Base-by-base conservation (phyloP, 2,113 vertebrate genomes). In the Tragelaphus scriptus region DNA sequence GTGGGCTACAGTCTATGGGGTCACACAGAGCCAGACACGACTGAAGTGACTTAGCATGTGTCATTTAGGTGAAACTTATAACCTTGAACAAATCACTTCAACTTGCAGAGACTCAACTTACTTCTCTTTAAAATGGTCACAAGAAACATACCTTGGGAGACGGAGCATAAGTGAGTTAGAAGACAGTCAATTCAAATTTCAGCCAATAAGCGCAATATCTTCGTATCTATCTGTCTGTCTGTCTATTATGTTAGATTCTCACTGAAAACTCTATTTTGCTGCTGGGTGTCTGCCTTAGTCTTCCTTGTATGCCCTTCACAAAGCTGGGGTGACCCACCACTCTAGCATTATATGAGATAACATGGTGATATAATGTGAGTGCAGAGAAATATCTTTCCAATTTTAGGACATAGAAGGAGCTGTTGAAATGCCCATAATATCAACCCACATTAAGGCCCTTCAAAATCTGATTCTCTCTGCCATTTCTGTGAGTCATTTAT, bases 51-150 rank as follows among this genome's bases (percentile, higher is more conserved):
- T 44, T 44, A 44, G 44, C 44, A 44, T 84, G 21, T 80, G 2
- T 36, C 90, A 36, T 91, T 58, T 94, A 28, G 5, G 16, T 44
- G 19, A 88, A 80, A 80, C 17, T 25, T 51, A n/a, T 87, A 47
- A 59, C 17, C 23, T 77, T 65, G 17, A 91, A 44, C 9, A 53
- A 44, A 49, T 85, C 8, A 23, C 25, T 91, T 68, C 59, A 59
- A 68, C 15, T 49, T 65, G 3, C 19, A 21, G 17, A 91, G 11
- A 55, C 28, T 90, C 26, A 36, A 26, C 59, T 32, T 77, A 15
- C n/a, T 87, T 94, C 25, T 71, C 17, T 92, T 94, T 87, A 90
- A 90, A 90, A 90, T 49, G 63, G 84, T 14, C 15, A 15, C 16
- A 80, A 51, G 23, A 77, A 96, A 32, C 6, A 21, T 49, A 79